Percentiles rank a stretch among this genome's conserved stretches.
phyloP scores from a whole-genome alignment of 2,113 vertebrate genomes.

The Vireo altiloquus region DNA sequence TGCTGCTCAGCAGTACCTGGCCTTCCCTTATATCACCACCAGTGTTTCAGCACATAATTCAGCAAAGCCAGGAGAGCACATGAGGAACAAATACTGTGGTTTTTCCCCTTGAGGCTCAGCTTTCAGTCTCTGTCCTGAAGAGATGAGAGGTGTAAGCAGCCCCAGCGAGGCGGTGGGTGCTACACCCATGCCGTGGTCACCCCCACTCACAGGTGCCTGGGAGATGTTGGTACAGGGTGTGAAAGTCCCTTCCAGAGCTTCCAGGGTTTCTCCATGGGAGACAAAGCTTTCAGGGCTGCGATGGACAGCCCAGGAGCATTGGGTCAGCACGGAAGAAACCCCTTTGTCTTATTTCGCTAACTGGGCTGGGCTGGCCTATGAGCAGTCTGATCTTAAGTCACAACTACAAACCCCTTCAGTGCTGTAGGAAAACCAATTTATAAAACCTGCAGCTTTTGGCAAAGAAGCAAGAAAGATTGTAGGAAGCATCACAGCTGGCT shows the following conservation, averaged over 20 bases:
- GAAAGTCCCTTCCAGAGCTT: neutral
- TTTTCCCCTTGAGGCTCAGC: neutral
- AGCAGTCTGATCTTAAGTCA: neutral
- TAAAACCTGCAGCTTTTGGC: neutral
- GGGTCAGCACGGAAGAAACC: neutral
- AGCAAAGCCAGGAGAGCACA: neutral
- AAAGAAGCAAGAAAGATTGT: neutral
- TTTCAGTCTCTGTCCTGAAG: neutral
- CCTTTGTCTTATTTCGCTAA: neutral
- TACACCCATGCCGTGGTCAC: neutral
- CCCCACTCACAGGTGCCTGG: fast-evolving
- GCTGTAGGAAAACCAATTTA: neutral
- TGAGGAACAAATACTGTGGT: neutral
- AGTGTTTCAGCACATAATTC: neutral
- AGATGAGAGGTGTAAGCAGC: neutral
- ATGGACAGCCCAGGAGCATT: neutral
- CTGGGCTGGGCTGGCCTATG: fast-evolving
- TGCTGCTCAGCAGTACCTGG: neutral
- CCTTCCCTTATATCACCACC: neutral
- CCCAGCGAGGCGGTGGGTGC: fast-evolving
- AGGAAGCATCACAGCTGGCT: neutral
- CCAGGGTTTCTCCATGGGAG: neutral
- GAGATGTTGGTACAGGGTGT: neutral
- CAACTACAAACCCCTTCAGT: neutral
- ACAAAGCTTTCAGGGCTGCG: neutral